Evolutionary conservation across 2,797 vertebrate species (phyloP).

Genomic region (Falco columbarius): DNA sequence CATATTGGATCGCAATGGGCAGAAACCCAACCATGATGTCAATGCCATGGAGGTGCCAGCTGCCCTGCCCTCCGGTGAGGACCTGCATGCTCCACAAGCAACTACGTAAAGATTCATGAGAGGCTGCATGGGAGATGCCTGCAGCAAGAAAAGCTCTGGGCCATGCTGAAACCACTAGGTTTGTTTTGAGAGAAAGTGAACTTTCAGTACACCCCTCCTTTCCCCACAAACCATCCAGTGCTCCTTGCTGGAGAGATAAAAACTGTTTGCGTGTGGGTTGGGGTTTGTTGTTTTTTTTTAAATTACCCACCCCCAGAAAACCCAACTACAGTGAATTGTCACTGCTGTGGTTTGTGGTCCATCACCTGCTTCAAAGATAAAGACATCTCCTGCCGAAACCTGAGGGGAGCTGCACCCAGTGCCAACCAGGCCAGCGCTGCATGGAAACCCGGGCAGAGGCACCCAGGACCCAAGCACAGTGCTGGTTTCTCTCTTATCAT

Average conservation of each 20-base stretch:
- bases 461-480: fast-evolving
- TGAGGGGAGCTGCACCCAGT: background rate
- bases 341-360: background rate
- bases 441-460: background rate
- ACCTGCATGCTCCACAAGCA: fast-evolving
- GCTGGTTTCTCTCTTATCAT: fast-evolving
- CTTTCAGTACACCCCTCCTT: background rate
- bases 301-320: background rate
- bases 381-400: background rate
- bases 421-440: background rate
- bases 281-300: background rate
- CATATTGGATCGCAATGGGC: background rate
- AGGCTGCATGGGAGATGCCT: fast-evolving
- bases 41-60: fast-evolving
- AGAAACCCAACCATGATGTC: fast-evolving
- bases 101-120: fast-evolving
- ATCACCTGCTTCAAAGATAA: background rate
- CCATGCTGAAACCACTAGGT: background rate
- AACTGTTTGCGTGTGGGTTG: no score
- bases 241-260: background rate
- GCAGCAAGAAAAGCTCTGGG: background rate
- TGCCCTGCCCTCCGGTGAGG: background rate
- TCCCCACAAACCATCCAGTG: background rate
- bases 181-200: background rate
- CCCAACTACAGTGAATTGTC: background rate